Evolutionary conservation across 2,797 vertebrate genomes (phyloP).

Genomic region (Trematomus bernacchii): DNA sequence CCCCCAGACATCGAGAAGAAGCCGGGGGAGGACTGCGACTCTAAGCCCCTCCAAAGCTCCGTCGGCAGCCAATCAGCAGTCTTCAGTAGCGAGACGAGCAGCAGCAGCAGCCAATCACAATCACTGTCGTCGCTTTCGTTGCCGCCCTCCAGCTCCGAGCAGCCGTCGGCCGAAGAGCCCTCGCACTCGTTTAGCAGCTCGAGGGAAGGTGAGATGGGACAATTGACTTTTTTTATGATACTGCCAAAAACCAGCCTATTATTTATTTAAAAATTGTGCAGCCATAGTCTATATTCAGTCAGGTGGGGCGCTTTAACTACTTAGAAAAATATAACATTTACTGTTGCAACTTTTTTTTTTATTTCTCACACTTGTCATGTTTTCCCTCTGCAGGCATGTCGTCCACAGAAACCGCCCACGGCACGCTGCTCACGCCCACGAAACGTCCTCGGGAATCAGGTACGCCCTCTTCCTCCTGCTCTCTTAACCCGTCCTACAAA

Average conservation of each 20-base stretch:
- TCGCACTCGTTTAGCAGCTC: slow-evolving; percentile 85
- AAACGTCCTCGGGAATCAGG: slow-evolving; percentile 95
- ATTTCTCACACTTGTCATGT: slow-evolving; percentile 1
- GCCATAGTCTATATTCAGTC: no score
- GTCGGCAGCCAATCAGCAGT: slow-evolving; percentile 88
- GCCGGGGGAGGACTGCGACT: slow-evolving; percentile 91
- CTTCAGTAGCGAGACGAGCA: slow-evolving; percentile 90
- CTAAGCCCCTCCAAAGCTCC: slow-evolving; percentile 91
- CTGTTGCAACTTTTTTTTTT: no score
- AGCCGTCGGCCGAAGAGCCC: slow-evolving; percentile 88
- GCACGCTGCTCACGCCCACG: slow-evolving; percentile 91
- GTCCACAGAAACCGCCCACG: slow-evolving; percentile 92
- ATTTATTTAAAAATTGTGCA: no score
- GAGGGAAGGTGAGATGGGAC: slow-evolving; percentile 89
- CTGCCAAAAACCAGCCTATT: no score
- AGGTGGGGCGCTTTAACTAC: no score
- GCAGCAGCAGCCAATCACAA: slow-evolving; percentile 89
- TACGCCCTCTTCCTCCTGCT: slow-evolving; percentile 52
- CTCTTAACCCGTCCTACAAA: no score
- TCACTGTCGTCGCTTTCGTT: slow-evolving; percentile 85
- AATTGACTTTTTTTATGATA: not conserved
- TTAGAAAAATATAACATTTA: no score
- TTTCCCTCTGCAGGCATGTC: slow-evolving; percentile 83
- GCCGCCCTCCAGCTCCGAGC: slow-evolving; percentile 85
- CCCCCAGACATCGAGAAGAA: slow-evolving; percentile 93